phyloP scores from a whole-genome alignment of 2,888 invertebrate species.

The Eupithecia pulchellata region DNA sequence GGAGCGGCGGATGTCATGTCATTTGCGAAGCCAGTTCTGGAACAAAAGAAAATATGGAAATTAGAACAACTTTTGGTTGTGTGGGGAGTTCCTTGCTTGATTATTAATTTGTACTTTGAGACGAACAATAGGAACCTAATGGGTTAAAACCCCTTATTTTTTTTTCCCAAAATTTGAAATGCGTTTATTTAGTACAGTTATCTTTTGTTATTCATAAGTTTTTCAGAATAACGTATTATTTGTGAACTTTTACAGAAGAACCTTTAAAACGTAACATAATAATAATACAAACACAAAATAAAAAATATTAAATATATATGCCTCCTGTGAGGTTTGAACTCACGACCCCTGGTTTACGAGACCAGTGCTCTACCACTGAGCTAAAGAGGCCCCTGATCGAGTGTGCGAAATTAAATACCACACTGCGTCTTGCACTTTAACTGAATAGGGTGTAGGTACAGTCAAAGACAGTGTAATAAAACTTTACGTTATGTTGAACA shows the following conservation, averaged over 20 bases:
- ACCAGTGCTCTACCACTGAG: constrained; percentile 93
- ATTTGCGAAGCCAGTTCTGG: constrained; percentile 53
- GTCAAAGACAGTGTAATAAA: background rate
- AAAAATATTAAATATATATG: constrained; percentile 47
- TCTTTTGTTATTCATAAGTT: too few species aligned
- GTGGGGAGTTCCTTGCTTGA: constrained; percentile 9
- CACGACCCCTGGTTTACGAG: constrained; percentile 93
- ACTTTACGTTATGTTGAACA: background rate
- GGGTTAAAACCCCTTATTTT: background rate
- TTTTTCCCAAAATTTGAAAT: too few species aligned
- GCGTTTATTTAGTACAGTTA: too few species aligned
- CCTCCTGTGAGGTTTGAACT: constrained; percentile 82
- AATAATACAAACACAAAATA: constrained; percentile 15
- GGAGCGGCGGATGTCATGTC: constrained; percentile 33
- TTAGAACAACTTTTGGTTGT: constrained; percentile 21
- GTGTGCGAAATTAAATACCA: constrained; percentile 50
- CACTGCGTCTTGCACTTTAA: background rate
- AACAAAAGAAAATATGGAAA: constrained; percentile 55
- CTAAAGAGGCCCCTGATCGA: constrained; percentile 86
- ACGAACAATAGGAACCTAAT: constrained; percentile 7
- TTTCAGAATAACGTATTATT: too few species aligned
- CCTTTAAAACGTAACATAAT: background rate
- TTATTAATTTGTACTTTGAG: constrained; percentile 5
- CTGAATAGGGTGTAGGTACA: background rate
- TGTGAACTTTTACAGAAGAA: too few species aligned